A percentile compares a stretch with the other conserved stretches of the same genome.
Evolutionary conservation across 1,140 invertebrate species (phyloP).

Genomic region (Caenorhabditis elegans): DNA sequence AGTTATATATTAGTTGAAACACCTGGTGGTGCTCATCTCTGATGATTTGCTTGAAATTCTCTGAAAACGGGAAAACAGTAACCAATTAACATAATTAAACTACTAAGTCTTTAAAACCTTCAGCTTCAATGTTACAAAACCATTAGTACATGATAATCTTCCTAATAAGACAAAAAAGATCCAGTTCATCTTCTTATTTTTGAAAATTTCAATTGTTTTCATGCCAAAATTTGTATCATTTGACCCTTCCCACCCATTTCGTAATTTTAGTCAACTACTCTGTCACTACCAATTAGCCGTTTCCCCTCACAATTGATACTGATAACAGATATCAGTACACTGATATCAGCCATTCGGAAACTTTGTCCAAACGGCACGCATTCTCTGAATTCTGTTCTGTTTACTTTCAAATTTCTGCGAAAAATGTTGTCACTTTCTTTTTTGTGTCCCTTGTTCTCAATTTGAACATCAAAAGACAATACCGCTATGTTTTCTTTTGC

Average conservation of each 20-base stretch:
- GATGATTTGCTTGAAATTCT: too few species aligned
- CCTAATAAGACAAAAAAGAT: too few species aligned
- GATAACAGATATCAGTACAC: neutral
- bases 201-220: neutral
- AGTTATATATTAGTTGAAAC: too few species aligned
- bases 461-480: neutral
- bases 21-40: too few species aligned
- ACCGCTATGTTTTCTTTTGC: too few species aligned
- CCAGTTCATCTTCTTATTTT: neutral
- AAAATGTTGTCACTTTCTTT: neutral
- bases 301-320: neutral
- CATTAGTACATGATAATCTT: too few species aligned
- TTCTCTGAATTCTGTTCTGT: neutral
- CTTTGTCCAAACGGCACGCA: neutral
- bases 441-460: neutral
- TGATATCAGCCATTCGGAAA: neutral
- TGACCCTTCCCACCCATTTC: neutral
- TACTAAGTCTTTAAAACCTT: too few species aligned
- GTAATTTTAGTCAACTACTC: neutral
- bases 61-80: too few species aligned
- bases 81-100: too few species aligned
- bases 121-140: too few species aligned
- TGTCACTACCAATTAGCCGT: slow-evolving; percentile 27
- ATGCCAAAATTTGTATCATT: neutral
- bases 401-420: neutral